These are phyloP conservation scores for Pseudococcus viburni DNA, from an alignment of 2,888 invertebrate genomes.

Conservation along the genomic window DNA sequence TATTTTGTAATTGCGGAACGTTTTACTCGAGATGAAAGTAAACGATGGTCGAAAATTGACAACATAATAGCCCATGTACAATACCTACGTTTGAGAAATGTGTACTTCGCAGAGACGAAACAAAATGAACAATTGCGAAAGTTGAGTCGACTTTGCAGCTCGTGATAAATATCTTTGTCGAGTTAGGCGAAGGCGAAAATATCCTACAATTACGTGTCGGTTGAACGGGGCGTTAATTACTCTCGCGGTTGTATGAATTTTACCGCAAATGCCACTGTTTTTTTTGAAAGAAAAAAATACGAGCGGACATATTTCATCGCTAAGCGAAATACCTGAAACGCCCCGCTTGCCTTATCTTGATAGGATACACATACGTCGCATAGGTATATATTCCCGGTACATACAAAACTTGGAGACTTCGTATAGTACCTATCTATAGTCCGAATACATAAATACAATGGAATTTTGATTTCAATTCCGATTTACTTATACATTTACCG, in stretches of 20 bases:
- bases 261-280: constrained; percentile 4
- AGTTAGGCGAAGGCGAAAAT: constrained; percentile 6
- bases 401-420: not conserved
- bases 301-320: not conserved
- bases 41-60: constrained; percentile 46
- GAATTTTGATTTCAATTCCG: constrained; percentile 54
- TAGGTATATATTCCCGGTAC: not conserved
- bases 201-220: constrained; percentile 40
- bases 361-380: not conserved
- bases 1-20: too few relatives aligned
- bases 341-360: not conserved
- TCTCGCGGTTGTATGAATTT: constrained; percentile 23
- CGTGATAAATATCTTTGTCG: constrained; percentile 37
- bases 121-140: constrained; percentile 50
- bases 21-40: not conserved
- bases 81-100: too few relatives aligned
- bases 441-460: constrained; percentile 52
- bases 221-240: constrained; percentile 17
- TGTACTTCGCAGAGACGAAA: not conserved
- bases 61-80: not conserved
- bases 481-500: constrained; percentile 52
- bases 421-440: not conserved
- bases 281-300: not conserved
- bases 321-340: not conserved
- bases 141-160: not conserved